Evolutionary conservation across 2,888 invertebrate genomes (phyloP).

Genomic region (Megastigmus dorsalis): DNA sequence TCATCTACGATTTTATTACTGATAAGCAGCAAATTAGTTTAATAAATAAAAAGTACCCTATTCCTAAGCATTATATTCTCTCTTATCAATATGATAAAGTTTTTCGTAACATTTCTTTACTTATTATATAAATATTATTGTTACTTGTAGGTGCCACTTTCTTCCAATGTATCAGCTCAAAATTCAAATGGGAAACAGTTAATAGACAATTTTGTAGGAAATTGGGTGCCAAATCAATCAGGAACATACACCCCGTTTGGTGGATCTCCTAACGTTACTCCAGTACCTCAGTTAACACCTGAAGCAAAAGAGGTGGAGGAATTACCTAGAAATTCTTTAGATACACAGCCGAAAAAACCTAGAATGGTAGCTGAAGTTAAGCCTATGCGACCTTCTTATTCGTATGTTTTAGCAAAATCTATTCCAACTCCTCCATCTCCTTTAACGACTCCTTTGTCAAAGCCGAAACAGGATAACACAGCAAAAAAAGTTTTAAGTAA

Average conservation of each 20-base stretch:
- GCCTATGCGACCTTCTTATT: conserved; percentile 90
- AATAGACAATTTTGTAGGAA: conserved; percentile 83
- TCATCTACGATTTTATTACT: no score
- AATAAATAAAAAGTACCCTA: no score
- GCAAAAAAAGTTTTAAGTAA: conserved; percentile 73
- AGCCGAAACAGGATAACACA: conserved; percentile 71
- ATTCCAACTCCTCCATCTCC: conserved; percentile 73
- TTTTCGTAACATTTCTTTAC: not conserved
- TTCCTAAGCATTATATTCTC: no score
- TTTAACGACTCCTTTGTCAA: conserved; percentile 64
- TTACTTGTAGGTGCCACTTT: conserved; percentile 55
- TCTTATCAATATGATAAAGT: no score
- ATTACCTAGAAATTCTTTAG: conserved; percentile 60
- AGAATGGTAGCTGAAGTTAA: conserved; percentile 90
- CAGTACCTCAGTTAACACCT: conserved; percentile 62
- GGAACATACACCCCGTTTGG: conserved; percentile 87
- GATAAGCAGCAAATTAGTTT: no score
- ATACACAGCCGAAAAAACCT: conserved; percentile 76
- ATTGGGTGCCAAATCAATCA: conserved; percentile 83
- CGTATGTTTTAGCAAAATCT: conserved; percentile 86
- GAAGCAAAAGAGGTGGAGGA: conserved; percentile 64
- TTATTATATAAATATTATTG: conserved; percentile 23
- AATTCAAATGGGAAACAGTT: conserved; percentile 75
- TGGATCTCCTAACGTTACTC: conserved; percentile 71
- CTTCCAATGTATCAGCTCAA: conserved; percentile 61